Base-by-base conservation (phyloP, 2,888 invertebrate genomes). In the Cephus pygmeus region DNA sequence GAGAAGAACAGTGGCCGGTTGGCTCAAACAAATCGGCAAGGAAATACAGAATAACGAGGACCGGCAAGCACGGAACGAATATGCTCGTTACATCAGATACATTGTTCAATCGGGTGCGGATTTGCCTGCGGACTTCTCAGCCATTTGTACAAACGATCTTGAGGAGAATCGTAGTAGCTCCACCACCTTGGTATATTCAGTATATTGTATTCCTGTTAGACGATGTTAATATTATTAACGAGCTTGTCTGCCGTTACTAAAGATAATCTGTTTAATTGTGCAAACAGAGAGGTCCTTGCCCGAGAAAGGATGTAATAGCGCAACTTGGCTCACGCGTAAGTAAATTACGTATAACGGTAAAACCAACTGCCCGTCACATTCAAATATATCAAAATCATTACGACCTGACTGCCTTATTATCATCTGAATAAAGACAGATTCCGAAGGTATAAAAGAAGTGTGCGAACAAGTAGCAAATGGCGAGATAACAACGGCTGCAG, bases 401-500 rank as follows among this genome's bases (percentile, higher is more conserved):
- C 9, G 56, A 23, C 56, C 40, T 56, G 6, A 56, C 40, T 56
- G 40, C 2, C 9, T 40, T 15, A 40, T 40, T 40, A 23, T 56
- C 9, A 56, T 56, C 56, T 23, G 23, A 56, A 56, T 56, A 34
- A 77, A 85, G 85, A 82, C 80, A 11, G 83, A 85, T 34, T 73
- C 75, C 35, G 75, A 71, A 11, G 81, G 80, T 11, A 83, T 85
- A 75, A 75, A 80, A 35, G 69, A 77, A 34, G 81, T 83, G n/a
- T 80, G 83, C 78, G 79, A 82, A 31, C 81, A 79, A 76, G 84
- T 84, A 33, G 76, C 76, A 11, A 80, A 77, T 74, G 83, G 80
- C 12, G 80, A 83, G 23, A 83, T 84, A 79, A 83, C 80, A 4
- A 83, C 81, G 34, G 79, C 84, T 23, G 82, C 81, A 11, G 84